Percentiles rank a stretch among this genome's conserved stretches.
Evolutionary conservation across 2,797 vertebrate species (phyloP).

Genomic region (Cottoperca gobio): DNA sequence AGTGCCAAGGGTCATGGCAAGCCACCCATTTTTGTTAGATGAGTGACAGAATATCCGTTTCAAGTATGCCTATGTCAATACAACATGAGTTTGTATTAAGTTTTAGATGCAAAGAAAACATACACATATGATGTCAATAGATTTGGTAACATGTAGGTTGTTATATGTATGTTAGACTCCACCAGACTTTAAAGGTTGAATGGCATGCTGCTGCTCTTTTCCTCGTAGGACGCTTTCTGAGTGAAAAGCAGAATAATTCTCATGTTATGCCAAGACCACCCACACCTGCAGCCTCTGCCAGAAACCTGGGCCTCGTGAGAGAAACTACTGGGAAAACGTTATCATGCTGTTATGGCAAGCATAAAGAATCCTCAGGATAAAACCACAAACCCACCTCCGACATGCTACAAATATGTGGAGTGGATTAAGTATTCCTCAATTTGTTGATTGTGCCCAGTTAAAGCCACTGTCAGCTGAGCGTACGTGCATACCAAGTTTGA

Average conservation of each 20-base stretch:
- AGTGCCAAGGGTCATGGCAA: background rate
- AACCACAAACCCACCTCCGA: conserved; percentile 6
- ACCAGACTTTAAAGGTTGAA: conserved; percentile 14
- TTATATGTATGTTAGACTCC: too few species aligned
- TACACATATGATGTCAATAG: background rate
- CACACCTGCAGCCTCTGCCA: conserved; percentile 40
- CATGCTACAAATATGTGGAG: background rate
- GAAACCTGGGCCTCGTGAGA: conserved; percentile 36
- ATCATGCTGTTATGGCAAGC: conserved; percentile 37
- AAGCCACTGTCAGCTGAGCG: background rate
- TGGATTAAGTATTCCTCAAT: conserved; percentile 12
- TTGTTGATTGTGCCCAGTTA: background rate
- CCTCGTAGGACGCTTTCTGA: conserved; percentile 8
- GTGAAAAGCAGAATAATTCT: conserved; percentile 14
- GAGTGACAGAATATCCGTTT: background rate
- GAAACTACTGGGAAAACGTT: conserved; percentile 29
- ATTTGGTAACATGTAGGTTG: background rate
- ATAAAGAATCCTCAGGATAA: conserved; percentile 29
- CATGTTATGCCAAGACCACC: conserved; percentile 51
- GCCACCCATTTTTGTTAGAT: background rate
- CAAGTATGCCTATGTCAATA: background rate
- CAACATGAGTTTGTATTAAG: background rate
- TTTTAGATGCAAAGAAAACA: background rate
- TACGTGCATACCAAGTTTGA: background rate
- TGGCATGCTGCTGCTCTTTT: background rate